phyloP scores from a whole-genome alignment of 1,140 invertebrate genomes.

The Pristionchus pacificus region DNA sequence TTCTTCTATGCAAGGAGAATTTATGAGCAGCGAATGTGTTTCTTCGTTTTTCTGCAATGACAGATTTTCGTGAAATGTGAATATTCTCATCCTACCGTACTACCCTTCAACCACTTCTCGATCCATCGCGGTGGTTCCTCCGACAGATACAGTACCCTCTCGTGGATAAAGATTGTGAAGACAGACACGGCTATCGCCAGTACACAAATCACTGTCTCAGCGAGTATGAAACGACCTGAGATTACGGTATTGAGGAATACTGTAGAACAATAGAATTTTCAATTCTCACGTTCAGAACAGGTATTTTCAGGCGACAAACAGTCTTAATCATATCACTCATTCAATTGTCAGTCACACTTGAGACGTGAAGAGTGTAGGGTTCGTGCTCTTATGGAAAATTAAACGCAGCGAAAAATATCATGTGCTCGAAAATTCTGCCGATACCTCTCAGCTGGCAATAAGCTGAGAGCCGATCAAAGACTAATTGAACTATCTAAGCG shows the following conservation, averaged over 20 bases:
- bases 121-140: constrained; percentile 20
- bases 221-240: constrained; percentile 26
- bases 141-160: constrained; percentile 24
- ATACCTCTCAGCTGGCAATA: too few species aligned
- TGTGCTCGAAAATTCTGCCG: too few species aligned
- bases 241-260: not conserved
- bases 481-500: not conserved
- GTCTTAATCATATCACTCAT: not conserved
- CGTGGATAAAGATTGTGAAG: constrained; percentile 24
- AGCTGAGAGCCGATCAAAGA: not conserved
- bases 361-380: too few species aligned
- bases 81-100: not conserved
- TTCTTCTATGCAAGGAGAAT: not conserved
- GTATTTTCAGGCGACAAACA: not conserved
- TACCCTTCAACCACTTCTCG: constrained; percentile 16
- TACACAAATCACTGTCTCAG: constrained; percentile 24
- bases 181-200: constrained; percentile 24
- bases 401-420: too few species aligned
- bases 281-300: not conserved
- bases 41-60: not conserved
- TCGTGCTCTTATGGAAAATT: too few species aligned
- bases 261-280: not conserved
- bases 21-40: not conserved
- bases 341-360: too few species aligned
- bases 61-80: not conserved